These are phyloP conservation scores for Ctenochaetus hawaiiensis DNA, from an alignment of 2,797 vertebrate genomes.

Conservation along the genomic window DNA sequence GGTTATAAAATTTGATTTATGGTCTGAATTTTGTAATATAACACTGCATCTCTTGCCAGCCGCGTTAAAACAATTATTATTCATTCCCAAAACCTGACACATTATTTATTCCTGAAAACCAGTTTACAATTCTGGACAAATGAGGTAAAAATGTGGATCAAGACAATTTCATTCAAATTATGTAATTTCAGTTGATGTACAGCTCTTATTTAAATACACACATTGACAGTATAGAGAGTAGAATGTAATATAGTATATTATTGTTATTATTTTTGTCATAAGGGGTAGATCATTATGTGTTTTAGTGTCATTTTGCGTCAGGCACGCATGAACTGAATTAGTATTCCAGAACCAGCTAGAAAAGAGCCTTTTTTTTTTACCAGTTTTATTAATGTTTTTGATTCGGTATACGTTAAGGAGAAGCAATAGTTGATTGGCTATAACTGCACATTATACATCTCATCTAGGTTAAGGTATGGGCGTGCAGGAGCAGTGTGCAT, in stretches of 20 bases:
- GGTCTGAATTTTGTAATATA: constrained; percentile 20
- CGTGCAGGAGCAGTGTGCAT: constrained; percentile 50
- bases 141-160: constrained; percentile 34
- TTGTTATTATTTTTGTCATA: constrained; percentile 81
- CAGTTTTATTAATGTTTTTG: constrained; percentile 58
- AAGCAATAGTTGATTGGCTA: constrained; percentile 35
- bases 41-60: constrained; percentile 23
- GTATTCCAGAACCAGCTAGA: constrained; percentile 63
- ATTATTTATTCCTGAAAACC: constrained; percentile 41
- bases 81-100: constrained; percentile 27
- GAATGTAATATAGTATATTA: constrained; percentile 80
- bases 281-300: constrained; percentile 71
- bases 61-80: constrained; percentile 14
- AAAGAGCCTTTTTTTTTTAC: constrained; percentile 50
- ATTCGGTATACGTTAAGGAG: constrained; percentile 58
- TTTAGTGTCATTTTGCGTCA: constrained; percentile 72
- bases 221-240: constrained; percentile 33
- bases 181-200: constrained; percentile 31
- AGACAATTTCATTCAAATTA: constrained; percentile 33
- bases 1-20: background rate
- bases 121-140: constrained; percentile 39
- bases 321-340: constrained; percentile 76
- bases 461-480: constrained; percentile 56
- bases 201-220: constrained; percentile 43
- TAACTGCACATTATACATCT: constrained; percentile 50